Evolutionary conservation across 2,888 invertebrate species (phyloP), one percentile per base, ranked within the genome.

Genomic region (Pollenia angustigena): DNA sequence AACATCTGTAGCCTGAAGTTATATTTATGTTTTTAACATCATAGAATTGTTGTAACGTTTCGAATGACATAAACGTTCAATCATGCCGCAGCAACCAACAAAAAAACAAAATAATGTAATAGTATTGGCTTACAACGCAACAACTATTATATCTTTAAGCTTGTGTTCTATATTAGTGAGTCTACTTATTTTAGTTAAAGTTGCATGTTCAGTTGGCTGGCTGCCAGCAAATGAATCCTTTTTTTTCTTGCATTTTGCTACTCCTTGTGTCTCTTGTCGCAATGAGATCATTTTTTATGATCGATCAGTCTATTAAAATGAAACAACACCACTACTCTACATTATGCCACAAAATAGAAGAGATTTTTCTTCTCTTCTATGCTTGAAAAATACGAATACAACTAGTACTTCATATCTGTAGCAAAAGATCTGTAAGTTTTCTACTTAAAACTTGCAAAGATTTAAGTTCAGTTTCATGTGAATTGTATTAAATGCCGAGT

Each of bases 291-390:
- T 90, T 92, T 91, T 91, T 91, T 92, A 92, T 91, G 91, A 91
- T 91, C 91, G 91, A 92, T 92, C 91, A 92, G 92, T 91, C 90
- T 91, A 92, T 92, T 91, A 92, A 92, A 66, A 82, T 83, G 85
- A 81, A 85, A 72, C 76, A 85, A 85, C 87, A 88, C 32, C 32
- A 80, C 81, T 79, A 80, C 68, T 64, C 48, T 23, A 66, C 11
- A 74, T 50, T 56, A 50, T 46, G 50, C 2, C 46, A 46, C n/a
- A 54, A 68, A 40, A 42, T 58, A 9, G 42, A 60, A 58, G 16
- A 58, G 16, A 40, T 69, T 40, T 50, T 52, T 52, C 64, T 56
- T 72, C 11, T 58, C 32, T 60, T 54, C 46, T 62, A 32, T 72
- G n/a, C 18, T 46, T 74, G 2, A 8, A 58, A 66, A 58, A 12